These are phyloP conservation scores for Ptilodon capucinus DNA, from an alignment of 2,888 invertebrate species.

Conservation along the genomic window DNA sequence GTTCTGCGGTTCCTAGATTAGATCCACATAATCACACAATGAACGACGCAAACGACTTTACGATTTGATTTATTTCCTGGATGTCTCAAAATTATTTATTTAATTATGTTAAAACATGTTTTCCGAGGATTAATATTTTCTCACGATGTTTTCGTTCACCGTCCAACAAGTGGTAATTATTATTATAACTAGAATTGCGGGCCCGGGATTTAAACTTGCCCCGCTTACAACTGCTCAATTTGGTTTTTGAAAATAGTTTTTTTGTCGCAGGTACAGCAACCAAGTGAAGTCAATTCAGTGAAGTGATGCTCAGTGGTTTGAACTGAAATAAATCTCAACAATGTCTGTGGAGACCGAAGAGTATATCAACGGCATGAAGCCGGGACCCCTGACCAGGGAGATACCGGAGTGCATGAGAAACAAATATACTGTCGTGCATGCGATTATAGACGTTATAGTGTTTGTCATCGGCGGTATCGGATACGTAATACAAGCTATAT, in stretches of 20 bases:
- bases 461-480: slow-evolving; percentile 76
- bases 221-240: too few relatives aligned
- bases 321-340: slow-evolving; percentile 12
- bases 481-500: slow-evolving; percentile 81
- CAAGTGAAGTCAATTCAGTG: slow-evolving; percentile 23
- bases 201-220: too few relatives aligned
- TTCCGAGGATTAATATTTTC: too few relatives aligned
- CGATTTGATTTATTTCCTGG: too few relatives aligned
- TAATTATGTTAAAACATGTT: too few relatives aligned
- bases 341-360: slow-evolving; percentile 70
- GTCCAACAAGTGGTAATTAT: too few relatives aligned
- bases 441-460: slow-evolving; percentile 81
- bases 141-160: too few relatives aligned
- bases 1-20: too few relatives aligned
- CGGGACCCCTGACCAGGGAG: slow-evolving; percentile 71
- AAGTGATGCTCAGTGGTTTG: slow-evolving; percentile 49
- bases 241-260: slow-evolving; percentile 1
- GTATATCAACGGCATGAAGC: slow-evolving; percentile 68
- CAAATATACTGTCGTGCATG: slow-evolving; percentile 77
- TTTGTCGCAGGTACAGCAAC: slow-evolving; percentile 43
- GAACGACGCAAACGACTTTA: too few relatives aligned
- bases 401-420: slow-evolving; percentile 77
- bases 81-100: too few relatives aligned
- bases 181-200: too few relatives aligned
- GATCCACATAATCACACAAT: too few relatives aligned